Evolutionary conservation across 2,797 vertebrate genomes (phyloP), one percentile per base, ranked within the genome.

Genomic region (Molossus molossus): DNA sequence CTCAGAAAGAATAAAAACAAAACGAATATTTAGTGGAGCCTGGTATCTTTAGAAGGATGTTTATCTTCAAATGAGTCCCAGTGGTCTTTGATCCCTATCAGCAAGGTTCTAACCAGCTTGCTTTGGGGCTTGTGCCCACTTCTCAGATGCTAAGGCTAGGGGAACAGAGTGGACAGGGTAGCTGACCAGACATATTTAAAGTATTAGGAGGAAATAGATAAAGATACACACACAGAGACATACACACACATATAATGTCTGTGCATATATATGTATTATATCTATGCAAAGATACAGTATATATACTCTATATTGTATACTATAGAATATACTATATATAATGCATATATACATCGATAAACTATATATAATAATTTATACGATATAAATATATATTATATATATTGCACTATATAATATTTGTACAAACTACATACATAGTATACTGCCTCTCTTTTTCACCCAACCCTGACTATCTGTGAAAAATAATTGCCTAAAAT

Each of bases 401-500:
- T 58, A 87, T 62, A 29, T n/a, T 64, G 33, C 18, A 11, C 64
- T 21, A 73, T 58, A 45, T n/a, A 60, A 48, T 6, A 21, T 84
- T 13, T 67, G 2, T 15, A 45, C 12, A 18, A 8, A 55, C 2
- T 37, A 33, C 18, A 73, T 21, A 60, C 13, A 48, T 55, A 77
- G 29, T 53, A 40, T 13, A 40, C 4, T 33, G 48, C 18, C 18
- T 45, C 9, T 15, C 23, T 50, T 69, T 25, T 75, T 9, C 3
- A 3, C 18, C 25, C 8, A n/a, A 55, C 6, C 6, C 25, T 81
- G 40, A 72, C 21, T 81, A 76, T 12, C n/a, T 92, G 14, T 90
- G 45, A 87, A 90, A 92, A 90, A 17, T 81, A 89, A 79, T 75
- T 82, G 23, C 65, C 18, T 29, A 85, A 85, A 75, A 62, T 50